Percentiles rank a stretch among this genome's conserved stretches.
These are phyloP conservation scores for Drosophila mayaguana DNA, from an alignment of 2,888 invertebrate species.

Conservation along the genomic window DNA sequence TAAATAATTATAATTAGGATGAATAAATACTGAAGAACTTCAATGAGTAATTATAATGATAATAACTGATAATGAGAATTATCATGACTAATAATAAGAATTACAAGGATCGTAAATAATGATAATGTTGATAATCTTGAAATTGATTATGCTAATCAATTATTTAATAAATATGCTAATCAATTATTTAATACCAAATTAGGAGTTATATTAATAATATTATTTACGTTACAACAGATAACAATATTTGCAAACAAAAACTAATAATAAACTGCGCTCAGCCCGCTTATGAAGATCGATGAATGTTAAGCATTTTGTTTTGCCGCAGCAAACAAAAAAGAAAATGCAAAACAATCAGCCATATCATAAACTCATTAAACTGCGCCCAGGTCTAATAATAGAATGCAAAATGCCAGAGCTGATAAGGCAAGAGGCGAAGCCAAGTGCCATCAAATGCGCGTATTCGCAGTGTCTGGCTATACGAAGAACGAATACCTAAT, in stretches of 20 bases:
- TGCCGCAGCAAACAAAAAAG: neutral
- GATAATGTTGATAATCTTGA: neutral
- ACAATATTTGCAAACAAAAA: neutral
- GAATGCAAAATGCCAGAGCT: conserved; percentile 33
- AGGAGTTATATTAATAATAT: neutral
- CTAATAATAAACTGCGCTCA: neutral
- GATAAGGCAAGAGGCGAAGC: conserved; percentile 37
- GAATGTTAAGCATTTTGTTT: conserved; percentile 26
- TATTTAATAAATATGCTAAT: neutral
- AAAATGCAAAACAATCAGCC: conserved; percentile 19
- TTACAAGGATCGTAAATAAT: neutral
- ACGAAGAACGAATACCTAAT: neutral
- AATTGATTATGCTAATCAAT: neutral
- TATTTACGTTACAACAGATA: neutral
- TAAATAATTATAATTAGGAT: neutral
- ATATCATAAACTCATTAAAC: conserved; percentile 55
- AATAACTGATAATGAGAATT: neutral
- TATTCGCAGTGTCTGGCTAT: conserved; percentile 1
- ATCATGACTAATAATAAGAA: neutral
- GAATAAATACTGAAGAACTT: neutral
- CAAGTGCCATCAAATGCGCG: conserved; percentile 4
- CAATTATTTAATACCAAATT: neutral
- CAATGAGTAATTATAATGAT: neutral
- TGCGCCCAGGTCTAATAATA: conserved; percentile 42
- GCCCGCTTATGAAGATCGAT: conserved; percentile 25